These are phyloP conservation scores for Pteronotus mesoamericanus DNA, from an alignment of 2,797 vertebrate genomes.

Conservation along the genomic window DNA sequence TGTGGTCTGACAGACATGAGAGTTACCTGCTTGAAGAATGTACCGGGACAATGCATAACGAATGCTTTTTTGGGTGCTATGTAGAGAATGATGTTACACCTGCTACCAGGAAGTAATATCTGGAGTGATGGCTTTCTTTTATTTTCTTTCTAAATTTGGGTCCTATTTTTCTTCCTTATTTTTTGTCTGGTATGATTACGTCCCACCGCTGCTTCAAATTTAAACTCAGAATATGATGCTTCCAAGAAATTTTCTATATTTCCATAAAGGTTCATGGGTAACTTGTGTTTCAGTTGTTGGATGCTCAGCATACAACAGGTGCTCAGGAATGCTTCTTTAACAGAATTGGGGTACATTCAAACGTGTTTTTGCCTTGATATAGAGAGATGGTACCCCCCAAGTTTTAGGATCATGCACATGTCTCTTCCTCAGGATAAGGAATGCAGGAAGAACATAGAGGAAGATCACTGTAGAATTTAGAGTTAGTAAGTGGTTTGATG, in stretches of 20 bases:
- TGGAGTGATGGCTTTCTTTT: neutral
- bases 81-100: neutral
- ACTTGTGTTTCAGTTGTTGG: neutral
- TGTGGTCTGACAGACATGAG: neutral
- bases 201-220: neutral
- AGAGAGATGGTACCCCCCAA: neutral
- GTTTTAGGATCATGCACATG: neutral
- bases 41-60: neutral
- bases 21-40: neutral
- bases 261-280: neutral
- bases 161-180: neutral
- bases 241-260: conserved; percentile 23
- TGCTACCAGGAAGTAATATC: neutral
- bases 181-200: conserved; percentile 25
- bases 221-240: conserved; percentile 31
- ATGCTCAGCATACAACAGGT: neutral
- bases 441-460: neutral
- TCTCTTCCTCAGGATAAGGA: neutral
- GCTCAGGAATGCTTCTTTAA: neutral
- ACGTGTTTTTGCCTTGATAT: neutral
- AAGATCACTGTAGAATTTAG: neutral
- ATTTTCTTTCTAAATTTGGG: conserved; percentile 35
- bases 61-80: neutral
- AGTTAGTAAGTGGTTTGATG: neutral
- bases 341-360: neutral